Evolutionary conservation across 2,888 invertebrate genomes (phyloP), one percentile per base, ranked within the genome.

Genomic region (Mythimna albipuncta): DNA sequence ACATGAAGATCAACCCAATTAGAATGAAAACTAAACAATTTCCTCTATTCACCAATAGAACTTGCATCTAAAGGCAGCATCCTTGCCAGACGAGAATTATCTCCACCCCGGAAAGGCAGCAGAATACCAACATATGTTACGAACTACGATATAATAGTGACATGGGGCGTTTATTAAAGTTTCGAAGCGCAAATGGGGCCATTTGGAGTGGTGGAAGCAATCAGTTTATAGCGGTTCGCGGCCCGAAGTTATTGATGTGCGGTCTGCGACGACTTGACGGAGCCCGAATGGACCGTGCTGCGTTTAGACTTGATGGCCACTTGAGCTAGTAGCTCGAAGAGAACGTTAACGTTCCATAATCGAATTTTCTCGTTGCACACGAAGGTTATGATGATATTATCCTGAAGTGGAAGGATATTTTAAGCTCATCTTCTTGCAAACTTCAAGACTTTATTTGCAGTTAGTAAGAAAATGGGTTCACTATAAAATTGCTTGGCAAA

Each of bases 161-260:
- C 75, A 80, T 64, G 75, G 52, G 57, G 74, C 70, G 78, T 84
- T 78, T 85, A 83, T 79, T 81, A 82, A 85, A 85, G 87, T 85
- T 82, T 82, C 77, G 71, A 79, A 81, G 83, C 83, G 82, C 86
- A 86, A 89, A 89, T 87, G 86, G 85, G 88, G 87, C 85, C 89
- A 89, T 88, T 90, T 86, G 88, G 79, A 83, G 83, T 85, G 84
- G 86, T 77, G 83, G 92, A 93, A 91, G 92, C 91, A 91, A 93
- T 94, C 94, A 93, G 94, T 94, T 94, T 92, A 92, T 92, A 92
- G 93, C 91, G 92, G 91, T 84, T 86, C 88, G 89, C 89, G 87
- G 87, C 88, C 89, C 85, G 84, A 83, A 77, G 91, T 92, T 93
- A 94, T 93, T 92, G 94, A 94, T 94, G 93, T 92, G 93, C 92